Percentiles rank a stretch among this genome's conserved stretches.
Conservation (phyloP, 2,888 invertebrate genomes). For the Girardia tigrina region DNA sequence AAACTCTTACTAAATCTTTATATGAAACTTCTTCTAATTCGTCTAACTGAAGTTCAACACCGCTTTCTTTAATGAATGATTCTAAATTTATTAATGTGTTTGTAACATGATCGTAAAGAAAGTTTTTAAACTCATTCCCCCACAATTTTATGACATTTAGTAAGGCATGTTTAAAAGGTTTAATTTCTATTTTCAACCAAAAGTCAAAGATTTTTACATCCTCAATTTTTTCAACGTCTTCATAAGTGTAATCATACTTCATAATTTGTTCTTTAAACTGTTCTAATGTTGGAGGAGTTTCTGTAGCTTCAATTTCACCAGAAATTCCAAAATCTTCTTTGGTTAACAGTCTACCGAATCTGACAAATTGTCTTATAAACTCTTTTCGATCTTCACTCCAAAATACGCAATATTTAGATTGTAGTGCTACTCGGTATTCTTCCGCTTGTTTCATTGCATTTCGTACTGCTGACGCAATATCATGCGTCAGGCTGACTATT, state of each 20-base stretch:
- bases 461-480: neutral
- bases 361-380: slow-evolving; percentile 34
- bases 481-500: neutral
- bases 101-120: slow-evolving; percentile 30
- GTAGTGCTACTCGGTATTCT: slow-evolving; percentile 27
- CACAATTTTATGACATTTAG: slow-evolving; percentile 32
- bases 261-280: slow-evolving; percentile 35
- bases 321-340: slow-evolving; percentile 24
- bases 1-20: slow-evolving; percentile 33
- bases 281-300: slow-evolving; percentile 31
- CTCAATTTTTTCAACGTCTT: slow-evolving; percentile 34
- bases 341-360: slow-evolving; percentile 24
- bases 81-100: slow-evolving; percentile 29
- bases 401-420: slow-evolving; percentile 7
- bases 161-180: slow-evolving; percentile 33
- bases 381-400: slow-evolving; percentile 36
- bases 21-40: slow-evolving; percentile 27
- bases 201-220: slow-evolving; percentile 6
- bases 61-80: slow-evolving; percentile 21
- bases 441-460: slow-evolving; percentile 28
- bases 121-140: slow-evolving; percentile 30
- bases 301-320: slow-evolving; percentile 25
- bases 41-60: slow-evolving; percentile 12
- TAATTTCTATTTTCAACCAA: slow-evolving; percentile 32
- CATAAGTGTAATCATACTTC: slow-evolving; percentile 29